Evolutionary conservation across 2,113 vertebrate genomes (phyloP), one percentile per base, ranked within the genome.

Genomic region (Heterotis niloticus): DNA sequence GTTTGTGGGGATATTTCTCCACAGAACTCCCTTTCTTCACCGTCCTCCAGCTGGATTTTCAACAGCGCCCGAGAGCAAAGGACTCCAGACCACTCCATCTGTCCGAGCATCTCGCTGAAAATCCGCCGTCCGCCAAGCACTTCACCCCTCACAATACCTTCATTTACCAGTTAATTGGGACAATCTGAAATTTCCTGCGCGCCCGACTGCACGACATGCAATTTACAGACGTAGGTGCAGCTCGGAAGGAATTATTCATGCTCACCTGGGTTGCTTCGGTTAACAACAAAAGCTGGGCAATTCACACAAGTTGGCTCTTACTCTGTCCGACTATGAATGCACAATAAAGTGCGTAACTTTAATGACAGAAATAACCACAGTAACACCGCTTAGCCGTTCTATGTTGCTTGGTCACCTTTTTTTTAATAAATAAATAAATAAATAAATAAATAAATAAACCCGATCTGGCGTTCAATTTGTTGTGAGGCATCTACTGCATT

Each of bases 1-100:
- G 64, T 80, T 75, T 23, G 29, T 60, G 67, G 67, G 77, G 67
- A 70, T 59, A 62, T 76, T 68, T 54, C 29, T 65, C 23, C 23
- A 51, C 51, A 20, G 78, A 23, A 67, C 52, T 16, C 17, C 17
- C 64, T n/a, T 66, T 74, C 51, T 57, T 80, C 23, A 5, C 71
- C 13, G 5, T 59, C 18, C n/a, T 78, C 66, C 77, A 28, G 24
- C 54, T 60, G 23, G 34, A 29, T 67, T 77, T 52, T 79, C 71
- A 67, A 11, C 5, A 24, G 69, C n/a, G 7, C 34, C 20, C 16
- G 56, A 59, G 70, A 11, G 24, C 28, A 34, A 51, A 64, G 60
- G 18, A 59, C 54, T 69, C 28, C 44, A 23, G 60, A 23, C 44
- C 34, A 59, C 16, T 14, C n/a, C 44, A 64, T 28, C 80, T 74